These are phyloP conservation scores for Oryzias celebensis DNA, from an alignment of 2,113 vertebrate species.

Conservation along the genomic window DNA sequence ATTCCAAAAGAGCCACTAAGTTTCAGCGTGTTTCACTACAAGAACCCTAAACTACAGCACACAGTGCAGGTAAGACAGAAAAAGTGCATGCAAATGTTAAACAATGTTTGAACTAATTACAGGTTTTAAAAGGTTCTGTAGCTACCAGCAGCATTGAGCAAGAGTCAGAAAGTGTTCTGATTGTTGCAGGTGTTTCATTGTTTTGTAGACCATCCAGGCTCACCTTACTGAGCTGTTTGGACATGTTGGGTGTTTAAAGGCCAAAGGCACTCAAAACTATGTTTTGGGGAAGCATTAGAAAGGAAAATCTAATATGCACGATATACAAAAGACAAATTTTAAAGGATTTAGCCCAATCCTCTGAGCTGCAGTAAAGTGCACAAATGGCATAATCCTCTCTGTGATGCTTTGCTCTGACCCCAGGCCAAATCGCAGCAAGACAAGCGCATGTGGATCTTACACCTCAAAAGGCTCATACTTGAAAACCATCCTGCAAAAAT, in stretches of 20 bases:
- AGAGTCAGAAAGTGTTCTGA: slow-evolving; percentile 29
- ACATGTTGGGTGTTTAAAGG: slow-evolving; percentile 47
- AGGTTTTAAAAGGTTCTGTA: slow-evolving; percentile 24
- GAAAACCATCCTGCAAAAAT: slow-evolving; percentile 99
- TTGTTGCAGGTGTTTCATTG: slow-evolving; percentile 44
- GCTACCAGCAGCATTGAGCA: slow-evolving; percentile 31
- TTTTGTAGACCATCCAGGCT: slow-evolving; percentile 21
- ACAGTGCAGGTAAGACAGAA: slow-evolving; percentile 89
- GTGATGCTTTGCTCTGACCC: slow-evolving; percentile 38
- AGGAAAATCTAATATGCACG: slow-evolving; percentile 37
- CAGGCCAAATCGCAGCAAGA: slow-evolving; percentile 96
- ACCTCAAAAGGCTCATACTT: slow-evolving; percentile 96
- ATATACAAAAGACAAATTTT: slow-evolving; percentile 24
- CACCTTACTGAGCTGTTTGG: slow-evolving; percentile 36
- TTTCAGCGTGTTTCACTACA: slow-evolving; percentile 98
- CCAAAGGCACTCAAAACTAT: slow-evolving; percentile 15
- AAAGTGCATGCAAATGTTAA: background rate
- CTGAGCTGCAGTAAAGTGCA: slow-evolving; percentile 17
- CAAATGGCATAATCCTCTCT: slow-evolving; percentile 37
- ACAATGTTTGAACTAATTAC: slow-evolving; percentile 23
- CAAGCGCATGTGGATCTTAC: slow-evolving; percentile 95
- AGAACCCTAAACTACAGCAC: slow-evolving; percentile 98
- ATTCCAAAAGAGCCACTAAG: slow-evolving; percentile 96
- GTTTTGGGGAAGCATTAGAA: slow-evolving; percentile 24
- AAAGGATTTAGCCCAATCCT: slow-evolving; percentile 23